Base-by-base conservation (phyloP, 53 echinoderm and acorn worm genomes). In the Arbacia lixula region DNA sequence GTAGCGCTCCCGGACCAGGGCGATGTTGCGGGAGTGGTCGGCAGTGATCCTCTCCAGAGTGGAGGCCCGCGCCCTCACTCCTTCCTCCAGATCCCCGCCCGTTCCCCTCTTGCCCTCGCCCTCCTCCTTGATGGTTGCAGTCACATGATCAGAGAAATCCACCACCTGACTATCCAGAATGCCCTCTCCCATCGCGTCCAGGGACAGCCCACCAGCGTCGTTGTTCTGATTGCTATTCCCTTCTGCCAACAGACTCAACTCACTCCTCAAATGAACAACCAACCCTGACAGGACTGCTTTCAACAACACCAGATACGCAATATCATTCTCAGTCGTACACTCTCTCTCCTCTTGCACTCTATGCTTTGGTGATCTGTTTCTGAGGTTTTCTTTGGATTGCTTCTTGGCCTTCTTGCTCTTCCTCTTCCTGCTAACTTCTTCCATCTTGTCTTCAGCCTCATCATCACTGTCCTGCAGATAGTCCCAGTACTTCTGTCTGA, bases 11-110 rank as follows among this genome's bases (percentile, higher is more conserved):
- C 91, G 58, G 12, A 93, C 86, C 43, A 86, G 68, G 11, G 91
- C 71, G 21, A 91, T 73, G 43, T 91, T 93, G 60, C 83, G 72
- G 32, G 94, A 86, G 83, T 93, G 94, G 40, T 91, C 94, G 0
- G 90, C 53, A 35, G 91, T 76, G 39, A 91, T 83, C 41, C 83
- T 85, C 53, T 91, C 94, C 29, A 93, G 75, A 26, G 85, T 82
- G 28, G 88, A 88, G 54, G 49, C 19, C 64, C 82, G 62, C 1
- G 43, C 12, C 17, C 20, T 30, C 4, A 63, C 6, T 8, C 5
- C 41, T 12, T 21, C 64, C 11, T 42, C 50, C 39, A 9, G 14
- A 43, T 63, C 61, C 22, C 55, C 76, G 22, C 85, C 71, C 35
- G 49, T 78, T 60, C 74, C 87, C 63, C 61, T 79, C 28, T 71